Evolutionary conservation across 2,113 vertebrate genomes (phyloP), one percentile per base, ranked within the genome.

Genomic region (Chelonoidis abingdonii): DNA sequence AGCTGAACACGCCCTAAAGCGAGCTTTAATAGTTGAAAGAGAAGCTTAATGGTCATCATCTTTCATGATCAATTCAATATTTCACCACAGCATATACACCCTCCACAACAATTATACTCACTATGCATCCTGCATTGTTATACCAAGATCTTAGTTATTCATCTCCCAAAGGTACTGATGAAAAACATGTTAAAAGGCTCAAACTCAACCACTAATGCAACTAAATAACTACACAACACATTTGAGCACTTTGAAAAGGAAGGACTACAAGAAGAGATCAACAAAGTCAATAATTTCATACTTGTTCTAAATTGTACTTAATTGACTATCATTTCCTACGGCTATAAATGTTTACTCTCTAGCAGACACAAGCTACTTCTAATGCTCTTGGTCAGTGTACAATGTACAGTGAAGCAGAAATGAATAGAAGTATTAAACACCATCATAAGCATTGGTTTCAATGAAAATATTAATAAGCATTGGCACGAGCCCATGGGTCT

Each of bases 21-120:
- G 94, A 98, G 97, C 98, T 98, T 98, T 98, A 98, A 98, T 98
- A 98, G 97, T 92, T 97, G 94, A 97, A 97, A 97, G 95, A 97
- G 97, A 97, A 98, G 97, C 97, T 97, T 98, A 96, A 98, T 98
- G 94, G 98, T 97, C 97, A 98, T 97, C 97, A 83, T 98, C 98
- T 98, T 98, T 99, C 98, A 98, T 98, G 98, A 98, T 98, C 98
- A 98, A 98, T 98, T 99, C 98, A 98, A 98, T 98, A 98, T 99
- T 99, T 99, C 98, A 99, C 98, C 98, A 98, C 97, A 98, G 97
- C 98, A 97, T 96, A 98, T 97, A 97, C 85, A 97, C 98, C 95
- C 98, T 98, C 98, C 98, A 98, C 97, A 98, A 98, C 97, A 99
- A 99, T 98, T 98, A 98, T 98, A 98, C 97, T 97, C 98, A 98